Conservation (phyloP, 2,797 vertebrate genomes). For the Emydoidea blandingii region DNA sequence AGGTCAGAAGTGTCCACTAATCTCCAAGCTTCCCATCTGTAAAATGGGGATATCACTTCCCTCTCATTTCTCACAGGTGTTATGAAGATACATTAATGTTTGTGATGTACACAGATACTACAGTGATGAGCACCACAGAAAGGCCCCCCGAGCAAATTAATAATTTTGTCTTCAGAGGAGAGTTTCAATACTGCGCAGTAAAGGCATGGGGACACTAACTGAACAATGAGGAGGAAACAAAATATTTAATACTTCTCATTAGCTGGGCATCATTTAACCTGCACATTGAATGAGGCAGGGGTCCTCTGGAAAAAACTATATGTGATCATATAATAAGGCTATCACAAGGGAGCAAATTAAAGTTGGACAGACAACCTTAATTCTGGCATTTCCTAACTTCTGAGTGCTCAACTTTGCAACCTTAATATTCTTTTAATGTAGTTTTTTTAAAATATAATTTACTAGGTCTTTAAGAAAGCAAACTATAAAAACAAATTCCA, state of each 20-base stretch:
- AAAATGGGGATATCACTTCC: too few relatives aligned
- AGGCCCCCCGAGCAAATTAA: too few relatives aligned
- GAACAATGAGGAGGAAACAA: not conserved
- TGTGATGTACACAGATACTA: too few relatives aligned
- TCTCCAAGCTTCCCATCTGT: too few relatives aligned
- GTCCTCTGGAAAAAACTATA: not conserved
- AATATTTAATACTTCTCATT: not conserved
- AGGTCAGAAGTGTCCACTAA: too few relatives aligned
- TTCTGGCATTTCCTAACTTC: not conserved
- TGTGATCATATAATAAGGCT: not conserved
- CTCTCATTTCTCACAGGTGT: too few relatives aligned
- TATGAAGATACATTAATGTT: too few relatives aligned
- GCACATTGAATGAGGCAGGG: not conserved
- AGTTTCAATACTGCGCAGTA: not conserved
- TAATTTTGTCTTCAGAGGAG: too few relatives aligned
- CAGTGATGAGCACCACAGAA: too few relatives aligned
- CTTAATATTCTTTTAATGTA: not conserved
- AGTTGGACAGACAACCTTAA: not conserved
- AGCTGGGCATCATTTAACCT: not conserved
- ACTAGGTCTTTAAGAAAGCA: not conserved
- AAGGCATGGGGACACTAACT: not conserved
- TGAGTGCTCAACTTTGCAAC: not conserved
- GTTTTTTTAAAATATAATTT: not conserved
- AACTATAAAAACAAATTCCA: not conserved
- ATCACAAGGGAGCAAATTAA: not conserved